These are phyloP conservation scores for Octopus bimaculoides DNA, from an alignment of 1,140 invertebrate species.

Conservation along the genomic window DNA sequence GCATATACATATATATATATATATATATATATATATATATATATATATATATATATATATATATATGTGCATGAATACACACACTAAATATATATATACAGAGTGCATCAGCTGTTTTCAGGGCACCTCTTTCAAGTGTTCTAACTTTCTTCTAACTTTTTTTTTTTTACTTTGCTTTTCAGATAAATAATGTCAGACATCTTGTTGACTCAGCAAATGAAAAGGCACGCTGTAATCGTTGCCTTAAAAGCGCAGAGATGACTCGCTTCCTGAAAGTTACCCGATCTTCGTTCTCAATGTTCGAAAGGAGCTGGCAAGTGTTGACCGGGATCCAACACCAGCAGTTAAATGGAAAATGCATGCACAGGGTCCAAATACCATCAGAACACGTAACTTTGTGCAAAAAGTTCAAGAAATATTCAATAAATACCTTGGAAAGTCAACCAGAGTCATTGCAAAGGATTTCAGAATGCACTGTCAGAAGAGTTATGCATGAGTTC, in stretches of 20 bases:
- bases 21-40: conserved; percentile 9
- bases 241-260: background rate
- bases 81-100: background rate
- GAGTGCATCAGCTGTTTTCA: background rate
- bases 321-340: too few relatives aligned
- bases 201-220: background rate
- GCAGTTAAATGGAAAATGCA: too few relatives aligned
- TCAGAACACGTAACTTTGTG: too few relatives aligned
- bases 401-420: background rate
- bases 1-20: conserved; percentile 6
- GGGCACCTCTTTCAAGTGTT: background rate
- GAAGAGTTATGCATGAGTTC: background rate
- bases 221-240: background rate
- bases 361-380: too few relatives aligned
- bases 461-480: background rate
- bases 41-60: background rate
- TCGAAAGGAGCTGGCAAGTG: too few relatives aligned
- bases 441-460: background rate
- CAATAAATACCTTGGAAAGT: background rate
- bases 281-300: too few relatives aligned
- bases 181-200: background rate
- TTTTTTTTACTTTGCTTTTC: background rate
- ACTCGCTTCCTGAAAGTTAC: background rate
- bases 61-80: background rate
- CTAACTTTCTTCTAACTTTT: background rate